Evolutionary conservation across 2,888 invertebrate genomes (phyloP).

Genomic region (Alentia gelatinosa): DNA sequence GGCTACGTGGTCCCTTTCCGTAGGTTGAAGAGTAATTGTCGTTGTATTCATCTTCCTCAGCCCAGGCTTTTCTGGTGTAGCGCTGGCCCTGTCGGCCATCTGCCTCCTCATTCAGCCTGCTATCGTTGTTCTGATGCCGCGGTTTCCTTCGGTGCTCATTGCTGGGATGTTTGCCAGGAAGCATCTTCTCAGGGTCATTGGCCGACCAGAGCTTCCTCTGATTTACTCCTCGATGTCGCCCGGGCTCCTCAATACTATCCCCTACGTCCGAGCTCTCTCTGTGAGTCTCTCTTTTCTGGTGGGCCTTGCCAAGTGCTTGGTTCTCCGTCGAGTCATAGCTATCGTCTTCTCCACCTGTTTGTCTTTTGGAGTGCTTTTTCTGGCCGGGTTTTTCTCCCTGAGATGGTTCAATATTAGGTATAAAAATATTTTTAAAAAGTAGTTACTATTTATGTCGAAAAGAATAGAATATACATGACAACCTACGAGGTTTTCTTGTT

Average conservation of each 20-base stretch:
- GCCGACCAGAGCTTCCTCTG: neutral
- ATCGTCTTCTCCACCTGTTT: neutral
- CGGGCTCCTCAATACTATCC: too few species aligned
- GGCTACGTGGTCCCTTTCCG: neutral
- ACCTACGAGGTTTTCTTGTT: too few species aligned
- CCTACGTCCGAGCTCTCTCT: neutral
- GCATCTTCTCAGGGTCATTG: neutral
- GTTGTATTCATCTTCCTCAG: neutral
- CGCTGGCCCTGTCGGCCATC: neutral
- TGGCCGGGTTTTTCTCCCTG: neutral
- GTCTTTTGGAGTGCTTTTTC: neutral
- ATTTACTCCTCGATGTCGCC: neutral
- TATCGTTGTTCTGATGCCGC: neutral
- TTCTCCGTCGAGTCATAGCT: neutral
- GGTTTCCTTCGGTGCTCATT: neutral
- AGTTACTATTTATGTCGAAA: neutral
- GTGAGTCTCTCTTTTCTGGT: neutral
- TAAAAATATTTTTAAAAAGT: too few species aligned
- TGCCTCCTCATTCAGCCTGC: neutral
- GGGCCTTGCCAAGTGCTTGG: neutral
- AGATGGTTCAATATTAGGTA: neutral
- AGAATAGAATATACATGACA: too few species aligned
- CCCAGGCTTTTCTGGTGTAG: neutral
- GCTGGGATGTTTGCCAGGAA: neutral
- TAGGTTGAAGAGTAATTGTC: neutral